Evolutionary conservation across 2,113 vertebrate species (phyloP), one percentile per base, ranked within the genome.

Genomic region (Callorhinus ursinus): DNA sequence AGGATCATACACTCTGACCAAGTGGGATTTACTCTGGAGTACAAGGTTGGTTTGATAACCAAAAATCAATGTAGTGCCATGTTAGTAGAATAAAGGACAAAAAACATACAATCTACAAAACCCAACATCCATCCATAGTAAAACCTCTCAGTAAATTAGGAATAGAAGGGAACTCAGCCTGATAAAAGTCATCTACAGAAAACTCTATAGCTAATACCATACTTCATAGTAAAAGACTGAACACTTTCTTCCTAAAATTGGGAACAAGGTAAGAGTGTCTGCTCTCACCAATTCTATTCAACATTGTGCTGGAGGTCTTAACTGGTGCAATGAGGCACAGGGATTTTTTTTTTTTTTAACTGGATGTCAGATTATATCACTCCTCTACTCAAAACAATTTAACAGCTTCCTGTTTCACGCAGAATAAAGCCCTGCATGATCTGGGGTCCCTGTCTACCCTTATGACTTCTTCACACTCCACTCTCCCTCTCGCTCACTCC

Each of bases 21-120:
- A 87, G 65, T 91, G n/a, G 55, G 11, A 74, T 81, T 90, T 94
- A 74, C 81, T 94, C 74, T 42, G 65, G 82, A 96, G 82, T 87
- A 79, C 11, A 55, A 87, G 12, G 19, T 94, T 91, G 57, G 55
- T 76, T 91, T 88, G 87, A 67, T 87, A 88, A 63, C 36, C n/a
- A 69, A 96, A 97, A 96, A 71, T 49, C 42, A 89, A 67, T 61
- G 24, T 74, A 85, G 24, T 53, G 55, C 24, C n/a, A 63, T 39
- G 12, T 90, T 93, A 88, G 16, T 72, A 95, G 71, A 95, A 90
- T 65, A 87, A 81, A 88, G 59, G 55, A 61, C 61, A 88, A 93
- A 92, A 93, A 57, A 16, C 33, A 93, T 24, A 90, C 21, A 84
- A 88, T 49, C 42, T 31, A 77, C 33, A 87, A 95, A 93, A 97